phyloP scores from a whole-genome alignment of 2,797 vertebrate species.

The Oryzias sinensis region DNA sequence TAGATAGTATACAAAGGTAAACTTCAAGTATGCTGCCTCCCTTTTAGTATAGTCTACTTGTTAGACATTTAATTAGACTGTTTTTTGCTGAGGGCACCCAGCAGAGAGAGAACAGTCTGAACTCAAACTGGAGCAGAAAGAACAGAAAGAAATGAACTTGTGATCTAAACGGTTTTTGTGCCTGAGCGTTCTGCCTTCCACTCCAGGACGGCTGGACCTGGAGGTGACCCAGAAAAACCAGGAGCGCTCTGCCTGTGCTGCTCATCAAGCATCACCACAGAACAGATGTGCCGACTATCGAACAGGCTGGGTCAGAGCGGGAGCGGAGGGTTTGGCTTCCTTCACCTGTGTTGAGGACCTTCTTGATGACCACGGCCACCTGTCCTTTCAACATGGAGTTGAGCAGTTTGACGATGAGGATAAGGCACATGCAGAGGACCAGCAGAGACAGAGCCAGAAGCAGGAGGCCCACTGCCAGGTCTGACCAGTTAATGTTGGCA shows the following conservation, averaged over 20 bases:
- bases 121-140: background rate
- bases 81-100: background rate
- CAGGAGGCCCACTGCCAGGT: constrained; percentile 88
- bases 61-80: too few relatives aligned
- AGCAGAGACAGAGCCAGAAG: constrained; percentile 85
- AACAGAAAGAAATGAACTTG: background rate
- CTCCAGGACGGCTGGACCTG: constrained; percentile 40
- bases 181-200: constrained; percentile 42
- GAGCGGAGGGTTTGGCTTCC: rapidly evolving
- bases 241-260: constrained; percentile 59
- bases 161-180: constrained; percentile 38
- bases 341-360: constrained; percentile 93
- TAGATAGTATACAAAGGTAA: too few relatives aligned
- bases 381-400: constrained; percentile 95
- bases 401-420: constrained; percentile 93
- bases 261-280: constrained; percentile 73
- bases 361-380: constrained; percentile 93
- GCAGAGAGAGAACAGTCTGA: constrained; percentile 3
- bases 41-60: too few relatives aligned
- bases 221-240: constrained; percentile 34
- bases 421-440: constrained; percentile 87
- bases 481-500: constrained; percentile 71
- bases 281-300: constrained; percentile 66
- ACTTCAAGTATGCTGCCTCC: too few relatives aligned
- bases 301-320: constrained; percentile 35